Percentiles rank a stretch among this genome's conserved stretches.
Conservation (phyloP, 2,113 vertebrate species). For the Myotis brandtii region DNA sequence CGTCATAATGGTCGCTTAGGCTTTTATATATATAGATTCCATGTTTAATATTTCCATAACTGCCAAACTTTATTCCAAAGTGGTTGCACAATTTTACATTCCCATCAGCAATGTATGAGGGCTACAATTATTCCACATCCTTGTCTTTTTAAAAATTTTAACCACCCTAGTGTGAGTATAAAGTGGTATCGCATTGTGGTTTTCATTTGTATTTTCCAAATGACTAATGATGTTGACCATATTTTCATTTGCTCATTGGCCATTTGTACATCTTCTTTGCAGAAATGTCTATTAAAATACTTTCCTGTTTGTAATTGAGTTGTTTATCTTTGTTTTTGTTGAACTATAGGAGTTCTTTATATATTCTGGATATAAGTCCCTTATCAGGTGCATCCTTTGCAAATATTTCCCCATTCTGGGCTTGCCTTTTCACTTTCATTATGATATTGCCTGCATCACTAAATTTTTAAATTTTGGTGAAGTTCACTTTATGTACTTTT, state of each 20-base stretch:
- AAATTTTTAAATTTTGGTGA: background rate
- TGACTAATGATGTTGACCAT: background rate
- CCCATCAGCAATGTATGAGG: background rate
- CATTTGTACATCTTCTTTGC: background rate
- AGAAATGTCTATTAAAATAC: background rate
- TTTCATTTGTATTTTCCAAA: slow-evolving; percentile 39
- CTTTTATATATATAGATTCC: background rate
- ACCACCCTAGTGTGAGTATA: background rate
- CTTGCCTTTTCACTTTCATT: background rate
- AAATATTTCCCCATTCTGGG: background rate
- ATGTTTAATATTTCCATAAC: background rate
- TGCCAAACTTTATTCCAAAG: background rate
- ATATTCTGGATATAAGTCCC: background rate
- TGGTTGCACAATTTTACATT: background rate
- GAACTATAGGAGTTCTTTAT: background rate
- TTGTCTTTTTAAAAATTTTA: background rate
- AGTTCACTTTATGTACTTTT: background rate
- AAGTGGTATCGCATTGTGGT: background rate
- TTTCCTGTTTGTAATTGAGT: background rate
- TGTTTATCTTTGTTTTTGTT: background rate
- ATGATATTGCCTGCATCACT: background rate
- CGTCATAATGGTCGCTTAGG: too few species aligned
- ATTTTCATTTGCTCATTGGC: background rate
- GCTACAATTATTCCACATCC: background rate
- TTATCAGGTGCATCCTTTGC: background rate